Evolutionary conservation across 2,888 invertebrate species (phyloP), one percentile per base, ranked within the genome.

Genomic region (Lepidochrysops patricia): DNA sequence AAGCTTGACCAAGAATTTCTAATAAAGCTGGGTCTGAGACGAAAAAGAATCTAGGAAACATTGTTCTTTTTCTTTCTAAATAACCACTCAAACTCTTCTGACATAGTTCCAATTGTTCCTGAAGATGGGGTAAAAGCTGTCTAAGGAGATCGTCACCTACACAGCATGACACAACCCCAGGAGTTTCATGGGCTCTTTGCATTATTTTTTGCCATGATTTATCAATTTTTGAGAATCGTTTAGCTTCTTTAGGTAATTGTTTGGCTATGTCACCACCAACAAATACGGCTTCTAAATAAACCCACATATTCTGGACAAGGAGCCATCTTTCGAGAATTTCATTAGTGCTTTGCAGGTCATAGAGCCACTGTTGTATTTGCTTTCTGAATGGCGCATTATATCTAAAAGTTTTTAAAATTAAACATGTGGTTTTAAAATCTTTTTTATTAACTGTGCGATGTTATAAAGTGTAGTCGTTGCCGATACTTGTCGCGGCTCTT

Each of bases 261-360:
- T 98, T 98, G n/a, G 98, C 98, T 70, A 98, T 98, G 76, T 98
- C 98, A 60, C 98, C 98, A 1, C 98, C 98, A 0, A 98, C 98
- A 80, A 98, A 98, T 0, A 98, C 98, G 0, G 98, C 98, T 81
- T 98, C 98, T 23, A 98, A 87, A 76, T 98, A 98, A 0, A 98
- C 98, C 98, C 98, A 98, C 94, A 98, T 95, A 76, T 98, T 98
- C 81, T 98, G 98, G 0, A 98, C 98, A 0, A 97, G 90, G 48
- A 98, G 90, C 98, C 98, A 98, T 63, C 98, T 92, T 79, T 98
- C 98, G 59, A 98, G 90, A 71, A 98, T 97, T 82, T 98, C 98
- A 77, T 98, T 98, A 0, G 98, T 98, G 76, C 97, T 98, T 57
- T 97, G 97, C 58, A 98, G 85, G 79, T 98, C 98, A 66, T 94